These are phyloP conservation scores for Larimichthys crocea DNA, from an alignment of 2,113 vertebrate species.

Conservation along the genomic window DNA sequence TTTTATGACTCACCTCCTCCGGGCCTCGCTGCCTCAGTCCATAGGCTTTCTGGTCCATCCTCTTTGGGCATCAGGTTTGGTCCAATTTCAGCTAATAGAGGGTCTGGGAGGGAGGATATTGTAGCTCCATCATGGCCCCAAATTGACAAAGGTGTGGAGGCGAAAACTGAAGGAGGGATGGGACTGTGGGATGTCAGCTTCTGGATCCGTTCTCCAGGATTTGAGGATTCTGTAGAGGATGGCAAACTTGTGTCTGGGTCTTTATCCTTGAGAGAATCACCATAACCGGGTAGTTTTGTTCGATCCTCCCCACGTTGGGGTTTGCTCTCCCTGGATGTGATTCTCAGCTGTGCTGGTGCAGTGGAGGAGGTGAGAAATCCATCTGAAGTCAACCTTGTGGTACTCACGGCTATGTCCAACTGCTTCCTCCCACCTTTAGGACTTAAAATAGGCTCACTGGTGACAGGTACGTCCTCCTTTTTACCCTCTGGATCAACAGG, in stretches of 20 bases:
- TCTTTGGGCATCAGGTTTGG: conserved; percentile 70
- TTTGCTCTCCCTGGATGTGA: conserved; percentile 10
- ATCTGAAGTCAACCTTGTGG: conserved; percentile 5
- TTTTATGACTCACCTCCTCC: conserved; percentile 63
- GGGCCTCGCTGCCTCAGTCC: conserved; percentile 76
- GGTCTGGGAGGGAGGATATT: conserved; percentile 56
- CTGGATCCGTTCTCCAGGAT: conserved; percentile 18
- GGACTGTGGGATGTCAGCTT: conserved; percentile 34
- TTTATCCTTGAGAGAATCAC: conserved; percentile 16
- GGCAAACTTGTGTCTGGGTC: conserved; percentile 34
- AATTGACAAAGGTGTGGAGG: conserved; percentile 39
- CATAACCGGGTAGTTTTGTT: not conserved
- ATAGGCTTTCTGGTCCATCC: conserved; percentile 71
- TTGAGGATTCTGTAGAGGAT: conserved; percentile 28
- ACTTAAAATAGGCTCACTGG: not conserved
- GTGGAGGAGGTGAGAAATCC: conserved; percentile 17
- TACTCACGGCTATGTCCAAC: conserved; percentile 2
- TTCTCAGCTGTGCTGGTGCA: conserved; percentile 5
- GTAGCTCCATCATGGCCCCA: conserved; percentile 62
- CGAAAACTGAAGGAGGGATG: conserved; percentile 11
- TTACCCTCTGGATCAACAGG: conserved; percentile 1
- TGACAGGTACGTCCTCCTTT: not conserved
- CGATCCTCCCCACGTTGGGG: not conserved
- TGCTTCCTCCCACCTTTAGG: conserved; percentile 41
- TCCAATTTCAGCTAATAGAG: conserved; percentile 69